Conservation (phyloP, 2,113 vertebrate species). For the Psammodynastes pulverulentus region DNA sequence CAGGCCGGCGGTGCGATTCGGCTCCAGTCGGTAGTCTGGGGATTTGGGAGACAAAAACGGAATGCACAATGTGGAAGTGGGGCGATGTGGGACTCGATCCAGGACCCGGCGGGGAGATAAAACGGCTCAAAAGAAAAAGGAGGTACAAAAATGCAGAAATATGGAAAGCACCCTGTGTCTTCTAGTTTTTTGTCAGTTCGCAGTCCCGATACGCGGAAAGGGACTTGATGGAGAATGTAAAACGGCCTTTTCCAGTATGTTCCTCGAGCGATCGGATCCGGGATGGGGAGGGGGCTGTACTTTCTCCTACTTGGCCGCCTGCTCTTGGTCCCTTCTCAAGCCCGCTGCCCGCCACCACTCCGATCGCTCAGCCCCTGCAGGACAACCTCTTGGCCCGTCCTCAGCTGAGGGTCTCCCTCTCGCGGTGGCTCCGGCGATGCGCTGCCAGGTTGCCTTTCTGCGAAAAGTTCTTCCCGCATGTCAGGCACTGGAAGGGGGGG, state of each 20-base stretch:
- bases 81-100: background rate
- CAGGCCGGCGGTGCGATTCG: background rate
- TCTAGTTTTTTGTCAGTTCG: background rate
- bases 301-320: too few species aligned
- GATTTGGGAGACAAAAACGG: background rate
- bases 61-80: background rate
- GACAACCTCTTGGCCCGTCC: background rate
- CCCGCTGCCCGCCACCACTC: too few species aligned
- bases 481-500: constrained; percentile 6
- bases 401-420: background rate
- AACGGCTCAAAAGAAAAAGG: background rate
- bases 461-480: constrained; percentile 11
- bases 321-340: background rate
- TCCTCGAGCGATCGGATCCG: background rate
- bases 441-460: background rate
- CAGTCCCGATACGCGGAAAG: background rate
- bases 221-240: background rate
- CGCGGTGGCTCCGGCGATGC: background rate
- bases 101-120: background rate
- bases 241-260: background rate
- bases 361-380: rapidly evolving
- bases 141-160: too few species aligned
- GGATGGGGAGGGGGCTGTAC: background rate
- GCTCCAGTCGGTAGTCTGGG: background rate
- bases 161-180: background rate